A percentile compares a stretch with the other conserved stretches of the same genome.
phyloP scores from a whole-genome alignment of 2,797 vertebrate species.

The Cygnus olor region DNA sequence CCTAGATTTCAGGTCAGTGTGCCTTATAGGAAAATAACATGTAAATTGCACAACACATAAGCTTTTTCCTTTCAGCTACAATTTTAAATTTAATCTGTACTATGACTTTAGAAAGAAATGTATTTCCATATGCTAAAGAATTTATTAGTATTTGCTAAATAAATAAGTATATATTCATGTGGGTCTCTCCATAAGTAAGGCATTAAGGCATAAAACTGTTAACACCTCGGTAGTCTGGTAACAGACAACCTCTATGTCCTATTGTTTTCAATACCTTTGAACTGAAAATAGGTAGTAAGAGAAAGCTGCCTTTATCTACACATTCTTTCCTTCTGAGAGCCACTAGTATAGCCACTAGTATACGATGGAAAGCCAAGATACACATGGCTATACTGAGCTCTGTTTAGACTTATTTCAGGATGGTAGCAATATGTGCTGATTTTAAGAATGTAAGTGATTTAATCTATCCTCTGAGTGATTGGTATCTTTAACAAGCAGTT shows the following conservation, averaged over 20 bases:
- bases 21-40: neutral
- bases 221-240: neutral
- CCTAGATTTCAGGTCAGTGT: neutral
- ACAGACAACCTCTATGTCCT: neutral
- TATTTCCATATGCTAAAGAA: neutral
- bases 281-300: neutral
- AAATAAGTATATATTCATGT: neutral
- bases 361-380: neutral
- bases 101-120: neutral
- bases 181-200: neutral
- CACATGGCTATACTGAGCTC: neutral
- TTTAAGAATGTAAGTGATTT: neutral
- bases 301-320: neutral
- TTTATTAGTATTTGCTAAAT: neutral
- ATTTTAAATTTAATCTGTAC: neutral
- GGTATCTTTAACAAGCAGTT: neutral
- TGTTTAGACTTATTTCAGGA: neutral
- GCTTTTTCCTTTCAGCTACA: neutral
- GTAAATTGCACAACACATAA: neutral
- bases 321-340: neutral
- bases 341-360: rapidly evolving
- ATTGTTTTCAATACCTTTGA: neutral
- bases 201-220: neutral
- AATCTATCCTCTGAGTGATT: neutral
- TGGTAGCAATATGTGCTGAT: neutral